Conservation (phyloP, 1,140 invertebrate species). For the Melitaea cinxia region DNA sequence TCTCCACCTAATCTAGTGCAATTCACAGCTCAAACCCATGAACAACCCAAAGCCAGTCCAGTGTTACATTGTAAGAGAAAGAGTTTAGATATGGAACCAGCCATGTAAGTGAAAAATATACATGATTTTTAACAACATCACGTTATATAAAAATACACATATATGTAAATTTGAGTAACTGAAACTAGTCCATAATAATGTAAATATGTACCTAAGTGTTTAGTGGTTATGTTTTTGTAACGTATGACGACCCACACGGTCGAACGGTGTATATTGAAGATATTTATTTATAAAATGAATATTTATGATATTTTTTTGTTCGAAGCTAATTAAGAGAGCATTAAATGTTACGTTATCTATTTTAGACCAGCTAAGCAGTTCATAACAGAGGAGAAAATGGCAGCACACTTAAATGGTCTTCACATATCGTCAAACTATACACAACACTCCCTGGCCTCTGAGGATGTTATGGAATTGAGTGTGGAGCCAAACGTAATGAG, state of each 20-base stretch:
- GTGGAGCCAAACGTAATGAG: conserved; percentile 58
- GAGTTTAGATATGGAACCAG: conserved; percentile 67
- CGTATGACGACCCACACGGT: too few relatives aligned
- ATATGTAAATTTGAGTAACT: too few relatives aligned
- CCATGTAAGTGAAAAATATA: conserved; percentile 57
- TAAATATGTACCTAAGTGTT: too few relatives aligned
- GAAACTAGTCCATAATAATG: too few relatives aligned
- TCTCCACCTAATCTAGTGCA: conserved; percentile 71
- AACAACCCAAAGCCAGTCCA: conserved; percentile 46
- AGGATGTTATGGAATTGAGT: conserved; percentile 62
- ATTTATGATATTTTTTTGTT: neutral
- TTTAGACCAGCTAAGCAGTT: conserved; percentile 85
- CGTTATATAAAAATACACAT: neutral
- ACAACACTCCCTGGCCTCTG: conserved; percentile 53
- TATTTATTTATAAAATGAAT: neutral
- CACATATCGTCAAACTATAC: conserved; percentile 84
- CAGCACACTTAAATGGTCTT: conserved; percentile 87
- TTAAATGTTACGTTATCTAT: neutral
- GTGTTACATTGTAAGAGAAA: conserved; percentile 70
- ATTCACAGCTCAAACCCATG: conserved; percentile 63
- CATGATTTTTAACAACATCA: neutral
- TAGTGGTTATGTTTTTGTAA: too few relatives aligned
- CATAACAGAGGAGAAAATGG: conserved; percentile 92
- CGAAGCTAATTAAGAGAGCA: neutral
- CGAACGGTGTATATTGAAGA: too few relatives aligned